Percentiles rank a stretch among this genome's conserved stretches.
Conservation (phyloP, 2,797 vertebrate genomes). For the Carduelis carduelis region DNA sequence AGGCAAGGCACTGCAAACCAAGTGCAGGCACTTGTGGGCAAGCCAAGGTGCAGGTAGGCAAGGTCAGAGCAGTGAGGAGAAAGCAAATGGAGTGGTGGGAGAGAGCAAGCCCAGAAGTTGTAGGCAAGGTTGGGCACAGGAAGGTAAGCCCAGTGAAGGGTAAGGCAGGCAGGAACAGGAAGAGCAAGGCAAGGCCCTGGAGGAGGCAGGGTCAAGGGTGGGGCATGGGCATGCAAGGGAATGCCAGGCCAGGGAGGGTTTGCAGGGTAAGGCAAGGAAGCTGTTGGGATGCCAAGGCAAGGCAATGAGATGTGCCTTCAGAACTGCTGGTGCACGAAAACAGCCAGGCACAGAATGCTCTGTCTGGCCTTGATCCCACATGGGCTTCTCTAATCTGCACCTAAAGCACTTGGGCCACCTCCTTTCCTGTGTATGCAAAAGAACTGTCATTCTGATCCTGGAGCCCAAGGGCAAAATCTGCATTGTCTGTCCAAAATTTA, state of each 20-base stretch:
- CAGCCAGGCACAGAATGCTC: neutral
- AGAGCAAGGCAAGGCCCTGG: neutral
- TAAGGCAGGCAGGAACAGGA: neutral
- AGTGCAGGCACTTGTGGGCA: neutral
- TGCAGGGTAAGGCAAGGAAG: neutral
- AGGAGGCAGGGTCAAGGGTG: neutral
- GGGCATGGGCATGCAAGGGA: neutral
- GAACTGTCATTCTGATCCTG: neutral
- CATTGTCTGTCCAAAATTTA: neutral
- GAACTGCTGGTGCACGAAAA: fast-evolving
- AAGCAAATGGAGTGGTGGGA: neutral
- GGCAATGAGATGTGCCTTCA: neutral
- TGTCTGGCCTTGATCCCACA: neutral
- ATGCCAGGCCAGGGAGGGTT: neutral
- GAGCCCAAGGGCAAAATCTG: neutral
- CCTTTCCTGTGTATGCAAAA: neutral
- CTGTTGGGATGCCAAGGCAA: neutral
- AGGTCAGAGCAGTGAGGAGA: neutral
- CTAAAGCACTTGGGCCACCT: neutral
- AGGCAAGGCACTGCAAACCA: neutral
- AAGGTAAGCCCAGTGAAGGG: neutral
- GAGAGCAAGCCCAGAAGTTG: neutral
- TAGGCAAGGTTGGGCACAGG: neutral
- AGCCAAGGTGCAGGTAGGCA: neutral
- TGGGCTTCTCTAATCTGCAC: neutral